Evolutionary conservation across 2,888 invertebrate species (phyloP).

Genomic region (Cheilosia vernalis): DNA sequence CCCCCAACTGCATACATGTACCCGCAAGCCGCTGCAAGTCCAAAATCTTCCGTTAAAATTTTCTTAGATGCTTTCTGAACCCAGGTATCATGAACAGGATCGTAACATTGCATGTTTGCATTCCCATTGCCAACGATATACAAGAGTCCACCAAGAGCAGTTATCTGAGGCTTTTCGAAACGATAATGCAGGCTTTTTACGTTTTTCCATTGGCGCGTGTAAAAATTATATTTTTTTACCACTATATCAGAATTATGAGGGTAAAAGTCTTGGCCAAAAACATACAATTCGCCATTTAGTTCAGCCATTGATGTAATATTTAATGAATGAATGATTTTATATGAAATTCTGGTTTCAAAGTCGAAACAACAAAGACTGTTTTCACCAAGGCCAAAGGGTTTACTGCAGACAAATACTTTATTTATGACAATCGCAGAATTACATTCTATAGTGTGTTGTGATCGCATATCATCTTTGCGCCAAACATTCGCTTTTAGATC

Average conservation of each 20-base stretch:
- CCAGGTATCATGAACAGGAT: not conserved
- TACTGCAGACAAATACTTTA: too few relatives aligned
- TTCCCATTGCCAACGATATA: not conserved
- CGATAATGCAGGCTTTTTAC: fast-evolving
- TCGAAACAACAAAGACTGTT: not conserved
- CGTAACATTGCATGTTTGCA: not conserved
- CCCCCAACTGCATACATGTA: not conserved
- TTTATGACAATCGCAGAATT: not conserved
- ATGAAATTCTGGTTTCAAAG: not conserved
- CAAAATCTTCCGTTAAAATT: not conserved
- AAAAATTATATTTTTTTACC: not conserved
- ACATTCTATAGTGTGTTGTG: fast-evolving
- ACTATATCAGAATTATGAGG: not conserved
- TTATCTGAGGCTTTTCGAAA: not conserved
- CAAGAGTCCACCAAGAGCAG: not conserved
- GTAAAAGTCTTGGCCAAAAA: not conserved
- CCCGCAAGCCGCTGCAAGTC: not conserved
- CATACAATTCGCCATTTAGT: not conserved
- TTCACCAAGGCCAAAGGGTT: too few relatives aligned
- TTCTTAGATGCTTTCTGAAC: not conserved
- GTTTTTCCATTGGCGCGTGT: not conserved
- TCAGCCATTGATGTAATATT: not conserved
- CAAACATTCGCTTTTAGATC: too few relatives aligned
- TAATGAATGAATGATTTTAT: too few relatives aligned
- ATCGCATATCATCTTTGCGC: too few relatives aligned